Conservation (phyloP, 2,888 invertebrate species). For the Scelioninae gen. 1 region DNA sequence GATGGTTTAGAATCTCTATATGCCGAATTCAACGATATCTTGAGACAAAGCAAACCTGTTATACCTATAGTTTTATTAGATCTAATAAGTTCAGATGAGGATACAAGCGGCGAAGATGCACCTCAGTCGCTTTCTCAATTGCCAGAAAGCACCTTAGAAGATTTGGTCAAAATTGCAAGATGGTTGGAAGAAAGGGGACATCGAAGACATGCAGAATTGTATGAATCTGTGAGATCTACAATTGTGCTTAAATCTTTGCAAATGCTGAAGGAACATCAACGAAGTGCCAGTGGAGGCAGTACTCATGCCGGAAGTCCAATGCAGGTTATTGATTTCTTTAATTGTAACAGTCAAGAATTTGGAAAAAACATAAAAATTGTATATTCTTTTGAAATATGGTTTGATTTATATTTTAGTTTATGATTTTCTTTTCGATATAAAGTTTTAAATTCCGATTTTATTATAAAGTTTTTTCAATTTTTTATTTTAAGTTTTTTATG, state of each 20-base stretch:
- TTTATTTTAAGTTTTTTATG: too few relatives aligned
- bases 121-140: conserved; percentile 88
- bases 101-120: conserved; percentile 87
- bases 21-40: conserved; percentile 93
- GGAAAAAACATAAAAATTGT: too few relatives aligned
- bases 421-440: too few relatives aligned
- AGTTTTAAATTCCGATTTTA: too few relatives aligned
- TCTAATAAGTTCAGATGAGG: conserved; percentile 94
- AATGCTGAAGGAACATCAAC: conserved; percentile 91
- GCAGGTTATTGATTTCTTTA: conserved; percentile 85
- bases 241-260: conserved; percentile 91
- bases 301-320: conserved; percentile 87
- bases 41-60: conserved; percentile 94
- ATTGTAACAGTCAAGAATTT: not conserved
- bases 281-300: conserved; percentile 90
- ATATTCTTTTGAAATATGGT: too few relatives aligned
- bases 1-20: conserved; percentile 94
- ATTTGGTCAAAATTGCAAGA: conserved; percentile 91
- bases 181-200: conserved; percentile 93
- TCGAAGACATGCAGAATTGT: conserved; percentile 90
- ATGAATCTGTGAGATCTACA: conserved; percentile 90
- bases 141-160: conserved; percentile 88
- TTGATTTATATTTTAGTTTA: too few relatives aligned
- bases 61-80: conserved; percentile 95
- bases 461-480: too few relatives aligned